Conservation (phyloP, 2,888 invertebrate species). For the Mechanitis mazaeus region DNA sequence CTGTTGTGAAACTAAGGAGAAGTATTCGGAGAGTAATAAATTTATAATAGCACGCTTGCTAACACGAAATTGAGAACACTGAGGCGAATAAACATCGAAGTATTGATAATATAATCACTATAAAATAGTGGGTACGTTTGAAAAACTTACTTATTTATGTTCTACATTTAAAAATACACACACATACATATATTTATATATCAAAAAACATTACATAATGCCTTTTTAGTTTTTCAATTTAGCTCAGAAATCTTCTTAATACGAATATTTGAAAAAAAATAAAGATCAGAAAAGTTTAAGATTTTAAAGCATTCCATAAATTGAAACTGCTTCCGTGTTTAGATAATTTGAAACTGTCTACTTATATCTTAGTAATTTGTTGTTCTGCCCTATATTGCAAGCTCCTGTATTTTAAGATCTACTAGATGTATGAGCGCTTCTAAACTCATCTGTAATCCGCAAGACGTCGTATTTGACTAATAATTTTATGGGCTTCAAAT, state of each 20-base stretch:
- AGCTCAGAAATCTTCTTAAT: no score
- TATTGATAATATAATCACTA: slow-evolving; percentile 26
- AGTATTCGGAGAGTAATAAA: slow-evolving; percentile 52
- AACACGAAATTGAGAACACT: slow-evolving; percentile 51
- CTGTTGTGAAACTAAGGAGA: slow-evolving; percentile 54
- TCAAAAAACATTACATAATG: neutral
- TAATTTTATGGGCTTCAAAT: neutral
- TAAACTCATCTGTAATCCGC: slow-evolving; percentile 25
- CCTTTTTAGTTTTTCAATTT: neutral
- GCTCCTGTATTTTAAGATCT: slow-evolving; percentile 29
- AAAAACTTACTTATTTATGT: neutral
- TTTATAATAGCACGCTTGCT: slow-evolving; percentile 53
- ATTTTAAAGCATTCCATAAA: slow-evolving; percentile 12
- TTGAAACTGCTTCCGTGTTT: slow-evolving; percentile 17
- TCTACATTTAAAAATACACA: neutral
- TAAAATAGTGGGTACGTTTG: neutral
- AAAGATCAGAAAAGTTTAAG: neutral
- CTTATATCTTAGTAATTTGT: slow-evolving; percentile 29
- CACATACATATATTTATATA: neutral
- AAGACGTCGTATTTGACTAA: slow-evolving; percentile 5
- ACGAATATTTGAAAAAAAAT: no score
- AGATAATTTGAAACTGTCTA: slow-evolving; percentile 11
- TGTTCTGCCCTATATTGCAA: slow-evolving; percentile 34
- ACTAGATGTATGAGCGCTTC: slow-evolving; percentile 30
- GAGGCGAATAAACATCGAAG: slow-evolving; percentile 37